Conservation (phyloP, 2,113 vertebrate genomes). For the Caracal caracal region DNA sequence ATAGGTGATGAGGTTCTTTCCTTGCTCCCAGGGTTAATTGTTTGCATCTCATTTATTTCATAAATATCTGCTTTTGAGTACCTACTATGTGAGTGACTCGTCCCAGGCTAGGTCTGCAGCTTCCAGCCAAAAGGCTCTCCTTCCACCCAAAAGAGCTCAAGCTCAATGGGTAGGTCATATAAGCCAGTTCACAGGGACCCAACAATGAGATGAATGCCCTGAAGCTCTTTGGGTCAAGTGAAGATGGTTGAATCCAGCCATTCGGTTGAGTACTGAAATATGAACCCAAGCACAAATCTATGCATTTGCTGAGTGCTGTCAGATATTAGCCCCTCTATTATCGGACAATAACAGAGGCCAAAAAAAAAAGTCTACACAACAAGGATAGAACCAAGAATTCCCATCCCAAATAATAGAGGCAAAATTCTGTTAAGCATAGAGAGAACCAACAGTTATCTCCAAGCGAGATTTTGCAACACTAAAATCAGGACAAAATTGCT, state of each 20-base stretch:
- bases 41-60: background rate
- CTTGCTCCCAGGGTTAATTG: background rate
- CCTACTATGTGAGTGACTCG: background rate
- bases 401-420: background rate
- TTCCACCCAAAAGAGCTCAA: background rate
- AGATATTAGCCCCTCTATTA: background rate
- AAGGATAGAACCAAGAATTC: background rate
- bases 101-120: background rate
- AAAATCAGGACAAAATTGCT: background rate
- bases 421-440: background rate
- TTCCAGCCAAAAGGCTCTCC: background rate
- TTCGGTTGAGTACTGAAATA: background rate
- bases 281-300: background rate
- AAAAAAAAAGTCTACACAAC: background rate
- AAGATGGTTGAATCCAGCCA: background rate
- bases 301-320: background rate
- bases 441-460: background rate
- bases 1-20: background rate
- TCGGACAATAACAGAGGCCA: background rate
- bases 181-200: background rate
- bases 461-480: background rate
- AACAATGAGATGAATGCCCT: background rate
- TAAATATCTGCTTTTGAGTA: background rate
- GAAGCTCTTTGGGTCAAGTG: background rate
- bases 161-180: background rate